Evolutionary conservation across 2,113 vertebrate species (phyloP), one percentile per base, ranked within the genome.

Genomic region (Acanthisitta chloris): DNA sequence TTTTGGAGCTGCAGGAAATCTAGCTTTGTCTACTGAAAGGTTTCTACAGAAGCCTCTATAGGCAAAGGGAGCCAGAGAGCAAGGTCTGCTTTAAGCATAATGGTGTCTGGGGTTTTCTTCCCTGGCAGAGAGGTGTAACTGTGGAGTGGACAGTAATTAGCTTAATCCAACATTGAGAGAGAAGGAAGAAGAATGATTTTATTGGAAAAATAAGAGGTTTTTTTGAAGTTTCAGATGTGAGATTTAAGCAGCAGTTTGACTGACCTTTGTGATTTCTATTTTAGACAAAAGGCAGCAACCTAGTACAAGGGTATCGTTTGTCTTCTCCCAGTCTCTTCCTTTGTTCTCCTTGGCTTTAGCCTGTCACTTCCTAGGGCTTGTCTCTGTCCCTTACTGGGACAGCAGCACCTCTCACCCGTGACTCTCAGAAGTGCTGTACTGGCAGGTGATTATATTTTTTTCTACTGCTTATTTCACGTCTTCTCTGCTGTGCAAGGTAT

Each of bases 271-370:
- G 46, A 64, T 91, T 88, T 83, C 49, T 74, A 5, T 80, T 83
- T 88, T 61, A 84, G 64, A 86, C 29, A 88, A 69, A 82, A 73
- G 78, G 33, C 42, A 71, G 54, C 49, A 72, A 18, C n/a, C 51
- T 61, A 59, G 24, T 38, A 29, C 49, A 52, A 29, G 5, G 31
- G n/a, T 92, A 61, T 58, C 1, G 0, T 80, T 77, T 88, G 24
- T 49, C 65, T 59, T 91, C 66, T 81, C 28, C 43, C 38, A 66
- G 51, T 4, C 0, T 59, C 5, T 10, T 65, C 48, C 76, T 73
- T 94, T 96, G 69, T 92, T 96, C 73, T 88, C 81, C 86, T 89
- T 80, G 66, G 42, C 38, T 71, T 73, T 88, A 88, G 36, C n/a
- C 38, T 66, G 48, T 78, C 45, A 7, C 51, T 88, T 87, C 69